Base-by-base conservation (phyloP, 1,140 invertebrate genomes). In the Anagrus nilaparvatae region DNA sequence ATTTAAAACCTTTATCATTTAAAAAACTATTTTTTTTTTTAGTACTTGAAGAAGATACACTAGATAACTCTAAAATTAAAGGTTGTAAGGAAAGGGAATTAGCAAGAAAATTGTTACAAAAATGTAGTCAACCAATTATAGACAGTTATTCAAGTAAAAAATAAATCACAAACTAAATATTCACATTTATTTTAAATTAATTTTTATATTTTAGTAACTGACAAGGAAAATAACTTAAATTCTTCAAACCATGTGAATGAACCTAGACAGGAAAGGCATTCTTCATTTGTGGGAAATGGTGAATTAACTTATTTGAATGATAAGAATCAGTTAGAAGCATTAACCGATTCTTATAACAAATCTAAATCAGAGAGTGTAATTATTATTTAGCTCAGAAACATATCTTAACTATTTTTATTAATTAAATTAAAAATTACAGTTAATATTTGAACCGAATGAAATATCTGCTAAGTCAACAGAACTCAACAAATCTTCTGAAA, bases 391-490 rank as follows among this genome's bases (percentile, higher is more conserved):
- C 25, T 21, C 8, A 24, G 20, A n/a, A 7, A 14, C 4, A 6
- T 29, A 39, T 9, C 40, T 36, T 49, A 47, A 9, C 19, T 17
- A 39, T 8, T 13, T 14, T 21, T 20, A 18, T n/a, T 10, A 6
- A 46, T 4, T 20, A 50, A 18, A 23, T 45, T 54, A 45, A 34
- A 36, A 14, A n/a, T 17, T 51, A 5, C 31, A 64, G 61, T 27
- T 64, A 16, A 21, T 47, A 16, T 66, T 66, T 41, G 55, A 63
- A 27, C 56, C 60, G 12, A 54, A 42, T 28, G 63, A 66, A 50
- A 64, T 66, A 41, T 55, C 46, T 19, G 63, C 56, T 3, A 50
- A 58, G 13, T 66, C 63, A 9, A 64, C 63, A 5, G 54, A 36
- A 13, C 34, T 58, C 20, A 55, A 44, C n/a, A 56, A 44, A 33